Base-by-base conservation (phyloP, 2,113 vertebrate genomes). In the Eira barbara region DNA sequence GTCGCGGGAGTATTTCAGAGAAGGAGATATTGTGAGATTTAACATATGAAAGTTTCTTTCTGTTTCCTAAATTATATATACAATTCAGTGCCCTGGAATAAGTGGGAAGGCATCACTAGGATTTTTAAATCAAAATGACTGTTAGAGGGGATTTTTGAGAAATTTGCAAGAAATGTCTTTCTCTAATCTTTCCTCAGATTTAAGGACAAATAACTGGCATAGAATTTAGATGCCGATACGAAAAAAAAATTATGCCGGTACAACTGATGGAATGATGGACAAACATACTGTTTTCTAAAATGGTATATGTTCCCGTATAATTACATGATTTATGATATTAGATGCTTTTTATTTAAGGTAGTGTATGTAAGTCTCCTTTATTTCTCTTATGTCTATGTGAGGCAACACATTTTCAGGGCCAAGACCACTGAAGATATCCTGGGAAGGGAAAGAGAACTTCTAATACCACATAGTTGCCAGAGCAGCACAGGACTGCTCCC, bases 401-500 rank as follows among this genome's bases (percentile, higher is more conserved):
- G 0, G 49, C 4, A 31, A 42, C 2, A 6, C 1, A 76, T 84
- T 97, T 83, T 89, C 17, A 67, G 20, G 89, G 4, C 52, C 7
- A 18, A 65, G 34, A 91, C 11, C 12, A 52, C 2, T 2, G 10
- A 80, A 34, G 0, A 82, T 59, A 59, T 47, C 36, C 39, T 59
- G 31, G 4, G 9, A 45, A 9, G n/a, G 39, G 9, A 69, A 49
- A 34, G 8, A 79, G 45, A 23, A 8, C 14, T 7, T 49, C 4
- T 52, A 45, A 31, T 3, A 29, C 5, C 27, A 69, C 4, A 2
- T 1, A 78, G 34, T 45, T 29, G 45, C 21, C 36, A n/a, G 36
- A 69, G 23, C 2, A 4, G 4, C 6, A 3, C 15, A 15, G 2
- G 18, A 57, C 1, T 0, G 1, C n/a, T 31, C 7, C 9, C 34